Conservation (phyloP, 2,113 vertebrate species). For the Cervus canadensis region DNA sequence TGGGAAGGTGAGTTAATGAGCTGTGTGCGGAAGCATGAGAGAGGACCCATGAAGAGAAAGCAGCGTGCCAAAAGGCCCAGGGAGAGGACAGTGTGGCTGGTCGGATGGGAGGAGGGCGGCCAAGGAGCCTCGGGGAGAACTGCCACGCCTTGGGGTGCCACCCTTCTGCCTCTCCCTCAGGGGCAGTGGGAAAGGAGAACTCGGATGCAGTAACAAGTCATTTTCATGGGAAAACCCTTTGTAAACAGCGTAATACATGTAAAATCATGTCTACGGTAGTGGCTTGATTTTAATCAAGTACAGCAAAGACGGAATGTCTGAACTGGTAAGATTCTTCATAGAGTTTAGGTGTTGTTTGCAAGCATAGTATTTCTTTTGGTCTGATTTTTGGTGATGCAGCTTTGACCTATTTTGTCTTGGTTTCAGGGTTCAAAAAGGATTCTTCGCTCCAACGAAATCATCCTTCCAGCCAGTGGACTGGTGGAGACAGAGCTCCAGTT, state of each 20-base stretch:
- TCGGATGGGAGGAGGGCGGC: not conserved
- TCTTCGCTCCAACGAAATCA: constrained; percentile 93
- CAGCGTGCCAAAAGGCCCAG: not conserved
- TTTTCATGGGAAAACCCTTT: not conserved
- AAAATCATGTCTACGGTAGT: not conserved
- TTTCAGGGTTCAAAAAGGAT: constrained; percentile 92
- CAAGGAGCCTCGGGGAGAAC: rapidly evolving
- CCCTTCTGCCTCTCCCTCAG: not conserved
- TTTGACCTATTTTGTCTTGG: not conserved
- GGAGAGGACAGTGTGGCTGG: not conserved
- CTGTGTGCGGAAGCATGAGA: not conserved
- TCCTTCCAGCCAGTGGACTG: constrained; percentile 87
- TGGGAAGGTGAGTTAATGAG: not conserved
- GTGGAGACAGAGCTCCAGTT: constrained; percentile 92
- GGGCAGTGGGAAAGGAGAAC: not conserved
- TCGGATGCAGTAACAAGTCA: not conserved
- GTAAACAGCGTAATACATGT: not conserved
- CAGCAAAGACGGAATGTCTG: not conserved
- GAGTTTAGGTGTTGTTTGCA: not conserved
- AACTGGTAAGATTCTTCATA: not conserved
- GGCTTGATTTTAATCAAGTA: not conserved
- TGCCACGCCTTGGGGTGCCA: not conserved
- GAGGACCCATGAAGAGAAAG: not conserved
- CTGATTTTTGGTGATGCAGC: not conserved
- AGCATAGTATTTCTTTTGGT: constrained; percentile 62